Conservation (phyloP, 1,140 invertebrate genomes). For the Drosophila yakuba region DNA sequence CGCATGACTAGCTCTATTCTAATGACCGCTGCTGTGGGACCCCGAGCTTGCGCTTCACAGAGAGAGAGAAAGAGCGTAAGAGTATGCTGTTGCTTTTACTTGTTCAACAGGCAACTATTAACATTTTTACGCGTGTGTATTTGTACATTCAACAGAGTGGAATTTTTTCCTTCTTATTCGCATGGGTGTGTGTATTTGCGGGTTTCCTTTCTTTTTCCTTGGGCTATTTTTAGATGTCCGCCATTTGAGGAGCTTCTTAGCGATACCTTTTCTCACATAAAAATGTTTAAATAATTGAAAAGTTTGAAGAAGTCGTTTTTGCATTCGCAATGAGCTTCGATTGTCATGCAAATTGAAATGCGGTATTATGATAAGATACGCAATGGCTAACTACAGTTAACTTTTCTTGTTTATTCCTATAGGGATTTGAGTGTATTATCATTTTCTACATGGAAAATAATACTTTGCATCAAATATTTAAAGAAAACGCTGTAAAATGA, state of each 20-base stretch:
- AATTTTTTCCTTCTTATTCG: conserved; percentile 45
- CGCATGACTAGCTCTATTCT: conserved; percentile 41
- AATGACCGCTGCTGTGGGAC: conserved; percentile 27
- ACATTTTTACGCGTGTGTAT: conserved; percentile 46
- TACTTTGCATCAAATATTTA: too few relatives aligned
- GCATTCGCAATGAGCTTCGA: conserved; percentile 40
- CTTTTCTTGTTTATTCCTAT: conserved; percentile 6
- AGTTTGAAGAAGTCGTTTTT: conserved; percentile 47
- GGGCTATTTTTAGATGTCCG: conserved; percentile 60
- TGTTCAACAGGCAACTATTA: conserved; percentile 80
- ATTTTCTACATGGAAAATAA: conserved; percentile 4
- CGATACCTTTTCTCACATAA: conserved; percentile 2
- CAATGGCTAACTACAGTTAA: background rate
- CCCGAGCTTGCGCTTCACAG: conserved; percentile 34
- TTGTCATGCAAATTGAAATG: conserved; percentile 47
- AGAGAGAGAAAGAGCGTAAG: background rate
- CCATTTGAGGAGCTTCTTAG: conserved; percentile 16
- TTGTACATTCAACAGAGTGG: conserved; percentile 68
- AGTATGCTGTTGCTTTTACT: conserved; percentile 61
- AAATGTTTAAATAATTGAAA: conserved; percentile 59
- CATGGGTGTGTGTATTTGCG: conserved; percentile 12
- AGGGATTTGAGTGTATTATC: conserved; percentile 8
- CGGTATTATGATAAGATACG: conserved; percentile 31
- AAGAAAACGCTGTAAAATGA: too few relatives aligned
- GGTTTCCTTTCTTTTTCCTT: conserved; percentile 49